Evolutionary conservation across 2,113 vertebrate genomes (phyloP), one percentile per base, ranked within the genome.

Genomic region (Aegithalos caudatus): DNA sequence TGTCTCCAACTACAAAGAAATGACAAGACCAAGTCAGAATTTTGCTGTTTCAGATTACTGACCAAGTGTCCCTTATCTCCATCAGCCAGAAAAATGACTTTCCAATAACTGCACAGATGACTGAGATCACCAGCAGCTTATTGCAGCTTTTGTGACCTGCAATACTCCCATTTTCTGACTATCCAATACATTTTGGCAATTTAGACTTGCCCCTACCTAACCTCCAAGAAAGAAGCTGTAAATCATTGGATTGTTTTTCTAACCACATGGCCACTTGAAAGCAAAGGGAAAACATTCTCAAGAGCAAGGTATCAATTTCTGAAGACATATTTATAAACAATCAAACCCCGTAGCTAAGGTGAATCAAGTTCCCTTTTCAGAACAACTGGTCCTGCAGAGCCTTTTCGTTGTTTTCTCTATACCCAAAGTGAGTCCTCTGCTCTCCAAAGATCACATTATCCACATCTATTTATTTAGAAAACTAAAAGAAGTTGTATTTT

Each of bases 1-100:
- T 99, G 97, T 99, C 99, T 95, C 99, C 99, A 98, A 99, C 99
- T 99, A 66, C 60, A 96, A 82, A 96, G 54, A 53, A 93, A 93
- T 1, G 51, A 48, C 16, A 76, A n/a, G 18, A 85, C 29, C 33
- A 70, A 81, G 54, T 94, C 69, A 92, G n/a, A 65, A 47, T 76
- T 64, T 12, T 53, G 44, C 58, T 31, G 50, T 23, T 47, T 38
- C 16, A 37, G 35, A 40, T 56, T 86, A 77, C 44, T 77, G 56
- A 82, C 28, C 58, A 76, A 56, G 60, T 1, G 1, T 23, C 17
- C 37, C 76, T 38, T 40, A 57, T 25, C 20, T 85, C n/a, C 25
- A 61, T 14, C 62, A 77, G 57, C 16, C 79, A 90, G 50, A 40
- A 77, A 87, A 92, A 72, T 1, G 0, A 77, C 57, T 61, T 80